Evolutionary conservation across 2,797 vertebrate species (phyloP), one percentile per base, ranked within the genome.

Genomic region (Antennarius maculatus): DNA sequence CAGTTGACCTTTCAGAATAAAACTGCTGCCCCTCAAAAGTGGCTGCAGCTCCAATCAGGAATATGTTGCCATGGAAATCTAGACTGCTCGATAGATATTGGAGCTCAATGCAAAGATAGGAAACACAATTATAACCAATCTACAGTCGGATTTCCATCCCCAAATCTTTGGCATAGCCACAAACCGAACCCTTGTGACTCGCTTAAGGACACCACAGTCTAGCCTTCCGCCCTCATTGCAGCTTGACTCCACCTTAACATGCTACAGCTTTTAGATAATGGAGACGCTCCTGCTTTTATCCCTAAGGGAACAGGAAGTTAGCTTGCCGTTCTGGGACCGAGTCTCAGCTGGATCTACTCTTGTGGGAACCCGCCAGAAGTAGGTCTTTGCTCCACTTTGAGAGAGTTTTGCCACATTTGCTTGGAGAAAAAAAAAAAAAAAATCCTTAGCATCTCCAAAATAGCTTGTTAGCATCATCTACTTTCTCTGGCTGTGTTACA

Each of bases 321-420:
- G 66, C 52, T 54, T 58, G 17, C 37, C 61, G 61, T 67, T 60
- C 14, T 49, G 78, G 71, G 80, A 79, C 63, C 14, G n/a, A 62
- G 39, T 82, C 81, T 80, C 75, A 54, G 54, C 29, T 62, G 81
- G 45, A 76, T 31, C 53, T 63, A 4, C 51, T 82, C 71, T 49
- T 69, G 43, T 34, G 76, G 71, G 67, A 80, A 18, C 13, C 41
- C 53, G 61, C 16, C 60, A 68, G 62, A 87, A 84, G 54, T 82
- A 69, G 84, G 79, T 67, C 70, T 73, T 15, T 45, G 75, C 56
- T 85, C 75, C 58, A 60, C 62, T 86, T 78, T 59, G 7, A 82
- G 16, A 71, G n/a, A 69, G 43, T 54, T 80, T 74, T 77, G 46
- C 18, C 37, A 64, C 45, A 60, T 70, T 83, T 77, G 3, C 6